Percentiles rank a stretch among this genome's conserved stretches.
These are phyloP conservation scores for Eupithecia tripunctaria DNA, from an alignment of 2,888 invertebrate species.

Conservation along the genomic window DNA sequence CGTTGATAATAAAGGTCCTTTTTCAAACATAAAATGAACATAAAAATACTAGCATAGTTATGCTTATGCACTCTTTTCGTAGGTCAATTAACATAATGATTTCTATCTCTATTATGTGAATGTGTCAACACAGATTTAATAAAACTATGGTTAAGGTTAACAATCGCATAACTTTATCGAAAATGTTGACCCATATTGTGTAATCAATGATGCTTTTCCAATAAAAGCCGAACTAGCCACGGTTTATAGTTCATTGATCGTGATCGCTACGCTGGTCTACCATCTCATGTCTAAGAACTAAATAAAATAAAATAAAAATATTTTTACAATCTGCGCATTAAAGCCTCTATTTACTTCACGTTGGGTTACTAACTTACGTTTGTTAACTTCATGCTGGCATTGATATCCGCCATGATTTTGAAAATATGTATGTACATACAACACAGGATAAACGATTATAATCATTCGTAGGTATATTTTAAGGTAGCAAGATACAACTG, in stretches of 20 bases:
- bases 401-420: not conserved
- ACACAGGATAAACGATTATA: not conserved
- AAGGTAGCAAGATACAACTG: not conserved
- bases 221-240: not conserved
- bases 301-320: not conserved
- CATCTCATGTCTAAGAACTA: not conserved
- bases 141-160: not conserved
- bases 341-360: not conserved
- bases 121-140: not conserved
- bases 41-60: not conserved
- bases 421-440: not conserved
- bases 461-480: not conserved
- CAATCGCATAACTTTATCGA: not conserved
- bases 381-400: not conserved
- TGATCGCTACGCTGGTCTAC: not conserved
- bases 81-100: not conserved
- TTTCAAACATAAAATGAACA: slow-evolving; percentile 3
- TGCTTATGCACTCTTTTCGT: not conserved
- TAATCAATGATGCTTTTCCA: not conserved
- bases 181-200: not conserved
- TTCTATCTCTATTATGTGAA: not conserved
- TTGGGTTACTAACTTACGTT: too few species aligned
- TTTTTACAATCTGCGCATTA: not conserved
- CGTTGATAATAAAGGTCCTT: too few species aligned
- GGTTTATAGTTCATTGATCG: not conserved